A percentile compares a stretch with the other conserved stretches of the same genome.
Evolutionary conservation across 2,797 vertebrate genomes (phyloP).

Genomic region (Chromobotia macracanthus): DNA sequence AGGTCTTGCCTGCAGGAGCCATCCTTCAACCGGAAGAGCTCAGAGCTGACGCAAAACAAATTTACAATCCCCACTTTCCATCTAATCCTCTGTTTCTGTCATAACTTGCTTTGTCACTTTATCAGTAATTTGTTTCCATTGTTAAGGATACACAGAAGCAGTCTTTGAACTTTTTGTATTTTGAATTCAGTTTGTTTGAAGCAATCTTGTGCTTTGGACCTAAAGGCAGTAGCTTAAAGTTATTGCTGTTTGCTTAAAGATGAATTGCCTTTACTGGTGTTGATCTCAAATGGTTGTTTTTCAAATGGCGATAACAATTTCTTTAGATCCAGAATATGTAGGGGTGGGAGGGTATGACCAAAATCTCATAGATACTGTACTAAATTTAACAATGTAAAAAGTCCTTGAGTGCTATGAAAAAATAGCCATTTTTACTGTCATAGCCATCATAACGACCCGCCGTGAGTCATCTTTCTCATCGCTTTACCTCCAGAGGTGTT

Average conservation of each 20-base stretch:
- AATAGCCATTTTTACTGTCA: not conserved
- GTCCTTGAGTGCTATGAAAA: not conserved
- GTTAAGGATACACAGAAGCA: not conserved
- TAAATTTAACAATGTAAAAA: not conserved
- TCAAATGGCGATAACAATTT: too few relatives aligned
- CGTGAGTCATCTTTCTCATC: not conserved
- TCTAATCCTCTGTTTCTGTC: slow-evolving; percentile 15
- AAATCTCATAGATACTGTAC: too few relatives aligned
- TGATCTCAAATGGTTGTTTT: too few relatives aligned
- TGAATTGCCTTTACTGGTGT: too few relatives aligned
- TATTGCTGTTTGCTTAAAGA: too few relatives aligned
- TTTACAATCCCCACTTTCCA: slow-evolving; percentile 4
- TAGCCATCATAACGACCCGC: not conserved
- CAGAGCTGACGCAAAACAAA: not conserved
- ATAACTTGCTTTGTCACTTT: not conserved
- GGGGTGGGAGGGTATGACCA: too few relatives aligned
- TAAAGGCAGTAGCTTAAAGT: not conserved
- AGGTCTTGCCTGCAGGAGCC: slow-evolving; percentile 25
- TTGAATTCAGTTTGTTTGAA: not conserved
- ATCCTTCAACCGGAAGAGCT: slow-evolving; percentile 45
- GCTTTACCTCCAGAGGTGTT: not conserved
- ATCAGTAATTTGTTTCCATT: too few relatives aligned
- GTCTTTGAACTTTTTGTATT: not conserved
- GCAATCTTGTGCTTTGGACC: not conserved
- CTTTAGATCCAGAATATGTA: too few relatives aligned